phyloP scores from a whole-genome alignment of 2,888 invertebrate genomes.

The Acanthosoma haemorrhoidale region DNA sequence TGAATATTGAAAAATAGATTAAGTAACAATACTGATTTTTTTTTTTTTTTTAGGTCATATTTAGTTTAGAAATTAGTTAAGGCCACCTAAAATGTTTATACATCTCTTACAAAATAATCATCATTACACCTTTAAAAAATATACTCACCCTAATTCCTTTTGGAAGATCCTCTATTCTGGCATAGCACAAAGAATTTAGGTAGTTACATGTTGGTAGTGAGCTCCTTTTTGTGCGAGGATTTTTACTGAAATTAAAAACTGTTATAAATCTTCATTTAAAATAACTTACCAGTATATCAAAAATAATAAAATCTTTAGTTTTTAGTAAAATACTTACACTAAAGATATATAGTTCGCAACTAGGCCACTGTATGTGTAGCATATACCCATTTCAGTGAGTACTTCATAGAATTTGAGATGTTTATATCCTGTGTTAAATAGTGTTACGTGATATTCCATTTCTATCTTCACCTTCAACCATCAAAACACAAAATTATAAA shows the following conservation, averaged over 20 bases:
- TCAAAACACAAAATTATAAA: not conserved
- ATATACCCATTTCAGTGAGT: slow-evolving; percentile 61
- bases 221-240: not conserved
- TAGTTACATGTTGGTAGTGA: slow-evolving; percentile 50
- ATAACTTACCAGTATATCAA: not conserved
- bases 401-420: slow-evolving; percentile 40
- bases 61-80: no score
- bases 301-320: not conserved
- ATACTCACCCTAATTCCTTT: slow-evolving; percentile 48
- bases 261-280: not conserved
- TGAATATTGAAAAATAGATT: no score
- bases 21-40: no score
- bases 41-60: no score
- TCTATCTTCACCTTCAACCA: slow-evolving; percentile 38
- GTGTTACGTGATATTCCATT: slow-evolving; percentile 38
- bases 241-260: not conserved
- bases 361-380: slow-evolving; percentile 59
- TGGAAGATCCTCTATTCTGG: slow-evolving; percentile 49
- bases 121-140: no score
- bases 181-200: slow-evolving; percentile 51
- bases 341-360: slow-evolving; percentile 51
- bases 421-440: slow-evolving; percentile 40
- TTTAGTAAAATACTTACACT: slow-evolving; percentile 46
- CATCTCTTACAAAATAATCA: no score
- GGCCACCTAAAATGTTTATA: no score